phyloP scores from a whole-genome alignment of 2,888 invertebrate species.

The Melanostoma mellinum region DNA sequence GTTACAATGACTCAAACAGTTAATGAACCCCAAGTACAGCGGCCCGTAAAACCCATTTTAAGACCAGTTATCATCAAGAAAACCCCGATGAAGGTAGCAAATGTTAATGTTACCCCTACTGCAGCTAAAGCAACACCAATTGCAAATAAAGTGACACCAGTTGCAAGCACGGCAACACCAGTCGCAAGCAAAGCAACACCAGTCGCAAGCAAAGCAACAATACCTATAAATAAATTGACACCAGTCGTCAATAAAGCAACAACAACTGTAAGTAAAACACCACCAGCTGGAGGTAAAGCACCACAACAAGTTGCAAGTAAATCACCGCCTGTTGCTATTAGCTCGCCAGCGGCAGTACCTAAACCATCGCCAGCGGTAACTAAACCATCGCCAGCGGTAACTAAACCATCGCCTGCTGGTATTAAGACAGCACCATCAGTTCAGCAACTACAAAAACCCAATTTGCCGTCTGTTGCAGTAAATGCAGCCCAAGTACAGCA shows the following conservation, averaged over 20 bases:
- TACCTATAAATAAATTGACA: too few species aligned
- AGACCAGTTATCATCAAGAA: neutral
- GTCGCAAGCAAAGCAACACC: neutral
- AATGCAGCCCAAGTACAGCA: too few species aligned
- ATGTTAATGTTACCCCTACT: neutral
- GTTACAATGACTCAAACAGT: slow-evolving; percentile 32
- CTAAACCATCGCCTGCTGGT: too few species aligned
- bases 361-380: neutral
- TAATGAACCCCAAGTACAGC: neutral
- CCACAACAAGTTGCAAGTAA: neutral
- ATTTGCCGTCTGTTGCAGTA: too few species aligned
- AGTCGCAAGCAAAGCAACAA: too few species aligned
- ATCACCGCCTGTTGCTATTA: neutral
- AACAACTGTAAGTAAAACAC: neutral
- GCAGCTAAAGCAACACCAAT: neutral
- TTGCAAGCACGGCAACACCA: neutral
- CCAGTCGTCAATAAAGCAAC: neutral
- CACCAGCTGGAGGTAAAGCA: neutral
- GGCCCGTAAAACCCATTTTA: neutral
- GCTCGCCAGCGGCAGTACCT: neutral
- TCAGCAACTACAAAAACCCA: neutral
- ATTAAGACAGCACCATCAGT: too few species aligned
- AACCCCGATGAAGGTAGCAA: too few species aligned
- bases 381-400: neutral
- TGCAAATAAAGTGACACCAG: neutral